These are phyloP conservation scores for Leistus spinibarbis DNA, from an alignment of 2,888 invertebrate genomes.

Conservation along the genomic window DNA sequence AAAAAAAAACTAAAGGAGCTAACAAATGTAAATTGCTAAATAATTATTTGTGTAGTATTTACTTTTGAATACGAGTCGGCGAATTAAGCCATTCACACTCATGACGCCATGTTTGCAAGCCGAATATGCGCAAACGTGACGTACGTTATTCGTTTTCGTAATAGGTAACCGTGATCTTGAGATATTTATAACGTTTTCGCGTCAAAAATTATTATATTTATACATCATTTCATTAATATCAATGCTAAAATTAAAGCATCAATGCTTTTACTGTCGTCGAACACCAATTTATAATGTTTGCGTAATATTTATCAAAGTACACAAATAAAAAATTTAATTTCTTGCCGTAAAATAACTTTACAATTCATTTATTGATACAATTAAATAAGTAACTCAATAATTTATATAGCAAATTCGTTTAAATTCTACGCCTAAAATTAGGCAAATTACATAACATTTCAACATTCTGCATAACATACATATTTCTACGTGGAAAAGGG, in stretches of 20 bases:
- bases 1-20: conserved; percentile 19
- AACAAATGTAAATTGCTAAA: conserved; percentile 12
- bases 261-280: no score
- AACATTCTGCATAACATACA: neutral
- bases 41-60: conserved; percentile 36
- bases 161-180: neutral
- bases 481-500: no score
- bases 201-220: no score
- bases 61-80: conserved; percentile 40
- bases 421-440: neutral
- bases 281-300: no score
- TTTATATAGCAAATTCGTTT: neutral
- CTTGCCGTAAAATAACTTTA: no score
- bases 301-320: no score
- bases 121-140: conserved; percentile 40
- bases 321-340: no score
- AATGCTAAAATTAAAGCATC: no score
- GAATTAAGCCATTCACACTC: conserved; percentile 40
- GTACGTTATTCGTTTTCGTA: neutral
- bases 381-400: neutral
- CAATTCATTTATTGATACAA: no score
- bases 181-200: neutral
- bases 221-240: no score
- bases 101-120: conserved; percentile 42
- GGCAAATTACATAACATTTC: neutral